Base-by-base conservation (phyloP, 2,113 vertebrate species). In the Austrofundulus limnaeus region DNA sequence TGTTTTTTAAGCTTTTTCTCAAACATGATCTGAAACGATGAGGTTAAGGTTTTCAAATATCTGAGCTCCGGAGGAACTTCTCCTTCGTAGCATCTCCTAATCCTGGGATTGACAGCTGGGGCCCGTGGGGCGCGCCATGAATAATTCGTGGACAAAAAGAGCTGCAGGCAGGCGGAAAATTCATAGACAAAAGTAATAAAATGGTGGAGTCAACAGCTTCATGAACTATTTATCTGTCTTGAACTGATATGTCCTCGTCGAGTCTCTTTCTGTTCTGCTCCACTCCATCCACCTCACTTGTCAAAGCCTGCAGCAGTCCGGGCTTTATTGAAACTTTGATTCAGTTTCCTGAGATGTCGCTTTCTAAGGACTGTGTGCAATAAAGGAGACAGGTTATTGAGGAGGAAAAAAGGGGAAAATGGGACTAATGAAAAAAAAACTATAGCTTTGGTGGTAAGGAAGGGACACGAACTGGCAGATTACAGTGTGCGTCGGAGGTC, bases 241-340 rank as follows among this genome's bases (percentile, higher is more conserved):
- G 77, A 84, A 81, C 73, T 25, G 82, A 88, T 84, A 83, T 78
- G 76, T 87, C 81, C 70, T 85, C 80, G 68, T 78, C 73, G 70
- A 69, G 73, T 72, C 69, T 77, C 65, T 61, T 61, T 78, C 81
- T 70, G 68, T 63, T 72, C 75, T 62, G 59, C 51, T 80, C 72
- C 41, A 71, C 76, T 83, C 79, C 59, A 73, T 80, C 85, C 80
- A 81, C 43, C 84, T 80, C 70, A 74, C 80, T 84, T 83, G 85
- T 91, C 89, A 90, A 82, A 84, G 82, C 83, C 84, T 66, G 81
- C 75, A 86, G 89, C 80, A 42, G 78, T 77, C 75, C 66, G 56
- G 73, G 65, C 84, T 88, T 92, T 91, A 92, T 88, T 91, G 85
- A 90, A 88, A 88, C 83, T 89, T 87, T 87, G 84, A 91, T 90